These are phyloP conservation scores for Empidonax traillii DNA, from an alignment of 2,113 vertebrate species.

Conservation along the genomic window DNA sequence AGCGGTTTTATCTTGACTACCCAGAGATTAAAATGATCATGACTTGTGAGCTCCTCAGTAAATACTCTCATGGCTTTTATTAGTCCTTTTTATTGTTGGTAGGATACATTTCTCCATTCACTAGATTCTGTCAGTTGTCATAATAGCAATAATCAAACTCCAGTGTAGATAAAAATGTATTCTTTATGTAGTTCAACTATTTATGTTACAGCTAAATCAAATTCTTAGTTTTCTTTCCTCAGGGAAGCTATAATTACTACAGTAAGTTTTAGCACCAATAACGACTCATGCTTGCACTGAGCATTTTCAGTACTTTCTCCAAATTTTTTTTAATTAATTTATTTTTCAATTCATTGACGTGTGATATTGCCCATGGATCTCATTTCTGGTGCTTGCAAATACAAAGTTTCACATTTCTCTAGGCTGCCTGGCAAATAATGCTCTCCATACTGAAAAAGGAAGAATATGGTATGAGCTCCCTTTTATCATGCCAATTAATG, in stretches of 20 bases:
- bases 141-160: background rate
- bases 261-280: background rate
- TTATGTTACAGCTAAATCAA: background rate
- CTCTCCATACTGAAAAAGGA: background rate
- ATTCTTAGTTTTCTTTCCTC: background rate
- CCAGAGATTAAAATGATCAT: background rate
- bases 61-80: background rate
- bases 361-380: background rate
- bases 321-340: background rate
- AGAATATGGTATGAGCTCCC: conserved; percentile 24
- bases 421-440: background rate
- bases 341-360: background rate
- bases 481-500: conserved; percentile 72
- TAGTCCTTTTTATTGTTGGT: background rate
- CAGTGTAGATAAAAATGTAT: background rate
- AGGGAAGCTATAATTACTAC: background rate
- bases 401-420: background rate
- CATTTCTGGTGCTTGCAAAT: background rate
- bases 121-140: background rate
- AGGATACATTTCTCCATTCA: background rate
- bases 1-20: background rate
- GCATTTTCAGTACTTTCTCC: background rate
- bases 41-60: background rate
- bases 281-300: background rate
- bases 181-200: background rate